These are phyloP conservation scores for Bombus turneri DNA, from an alignment of 1,140 invertebrate genomes.

Conservation along the genomic window DNA sequence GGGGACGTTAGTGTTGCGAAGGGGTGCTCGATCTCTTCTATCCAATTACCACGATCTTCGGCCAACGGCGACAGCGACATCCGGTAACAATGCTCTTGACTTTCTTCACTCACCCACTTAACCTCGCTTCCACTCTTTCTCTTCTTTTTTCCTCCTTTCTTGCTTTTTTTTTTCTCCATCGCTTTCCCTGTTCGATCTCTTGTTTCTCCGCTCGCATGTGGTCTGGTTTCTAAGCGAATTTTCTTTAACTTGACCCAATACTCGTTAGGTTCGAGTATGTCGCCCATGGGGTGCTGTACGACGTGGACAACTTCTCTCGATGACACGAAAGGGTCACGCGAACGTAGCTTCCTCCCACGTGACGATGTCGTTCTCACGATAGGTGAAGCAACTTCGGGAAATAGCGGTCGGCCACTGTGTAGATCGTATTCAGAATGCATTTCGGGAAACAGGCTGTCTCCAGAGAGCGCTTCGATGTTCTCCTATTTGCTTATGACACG, in stretches of 20 bases:
- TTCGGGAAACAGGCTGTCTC: conserved; percentile 21
- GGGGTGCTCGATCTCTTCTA: conserved; percentile 68
- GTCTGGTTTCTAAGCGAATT: conserved; percentile 6
- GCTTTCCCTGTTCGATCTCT: background rate
- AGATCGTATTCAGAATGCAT: conserved; percentile 34
- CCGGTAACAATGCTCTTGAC: conserved; percentile 76
- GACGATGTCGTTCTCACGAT: conserved; percentile 40
- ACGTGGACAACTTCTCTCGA: background rate
- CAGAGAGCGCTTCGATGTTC: conserved; percentile 1
- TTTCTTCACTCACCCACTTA: conserved; percentile 33
- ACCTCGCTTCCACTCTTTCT: background rate
- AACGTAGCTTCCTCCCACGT: background rate
- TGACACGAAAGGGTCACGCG: conserved; percentile 40
- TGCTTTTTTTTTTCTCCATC: too few relatives aligned
- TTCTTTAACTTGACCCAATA: conserved; percentile 51
- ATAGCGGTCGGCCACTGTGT: background rate
- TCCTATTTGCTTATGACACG: background rate
- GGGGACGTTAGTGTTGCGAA: conserved; percentile 24
- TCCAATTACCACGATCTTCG: conserved; percentile 79
- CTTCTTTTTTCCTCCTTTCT: background rate
- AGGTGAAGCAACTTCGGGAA: conserved; percentile 11
- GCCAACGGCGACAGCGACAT: conserved; percentile 73
- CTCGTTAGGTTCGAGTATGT: conserved; percentile 32
- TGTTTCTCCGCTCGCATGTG: background rate
- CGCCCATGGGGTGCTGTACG: conserved; percentile 42